phyloP scores from a whole-genome alignment of 2,888 invertebrate species.

The Amblyjoppa fuscipennis region DNA sequence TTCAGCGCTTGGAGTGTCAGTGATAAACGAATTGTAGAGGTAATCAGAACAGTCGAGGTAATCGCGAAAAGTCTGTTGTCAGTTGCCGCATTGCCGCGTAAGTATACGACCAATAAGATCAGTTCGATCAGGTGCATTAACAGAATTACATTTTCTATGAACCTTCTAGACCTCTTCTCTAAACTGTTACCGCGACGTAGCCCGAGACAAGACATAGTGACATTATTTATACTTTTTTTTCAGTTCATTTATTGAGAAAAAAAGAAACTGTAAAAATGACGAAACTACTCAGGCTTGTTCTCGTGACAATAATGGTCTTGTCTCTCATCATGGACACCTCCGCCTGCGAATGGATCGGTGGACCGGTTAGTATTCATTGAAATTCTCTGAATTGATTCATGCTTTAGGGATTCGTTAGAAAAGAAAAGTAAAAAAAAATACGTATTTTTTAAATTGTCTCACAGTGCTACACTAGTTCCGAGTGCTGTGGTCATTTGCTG shows the following conservation, averaged over 20 bases:
- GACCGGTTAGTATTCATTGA: not conserved
- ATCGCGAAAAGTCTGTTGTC: not conserved
- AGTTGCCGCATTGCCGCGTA: not conserved
- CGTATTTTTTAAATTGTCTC: not conserved
- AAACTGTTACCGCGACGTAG: not conserved
- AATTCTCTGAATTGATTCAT: not conserved
- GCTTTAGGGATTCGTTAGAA: not conserved
- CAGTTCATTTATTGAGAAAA: not conserved
- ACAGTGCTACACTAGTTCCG: not conserved
- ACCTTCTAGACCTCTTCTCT: not conserved
- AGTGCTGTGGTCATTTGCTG: constrained; percentile 18
- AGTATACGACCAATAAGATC: not conserved
- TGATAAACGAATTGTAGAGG: not conserved
- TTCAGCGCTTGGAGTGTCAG: not conserved
- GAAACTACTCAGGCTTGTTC: not conserved
- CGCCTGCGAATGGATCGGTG: not conserved
- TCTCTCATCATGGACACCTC: not conserved
- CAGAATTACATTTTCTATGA: not conserved
- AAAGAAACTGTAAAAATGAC: not conserved
- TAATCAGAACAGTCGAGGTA: not conserved
- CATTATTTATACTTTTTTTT: not conserved
- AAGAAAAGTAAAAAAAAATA: not conserved
- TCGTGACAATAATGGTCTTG: not conserved
- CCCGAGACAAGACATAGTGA: not conserved
- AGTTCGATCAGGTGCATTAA: not conserved